These are phyloP conservation scores for Adrianichthys oophorus DNA, from an alignment of 2,797 vertebrate species.

Conservation along the genomic window DNA sequence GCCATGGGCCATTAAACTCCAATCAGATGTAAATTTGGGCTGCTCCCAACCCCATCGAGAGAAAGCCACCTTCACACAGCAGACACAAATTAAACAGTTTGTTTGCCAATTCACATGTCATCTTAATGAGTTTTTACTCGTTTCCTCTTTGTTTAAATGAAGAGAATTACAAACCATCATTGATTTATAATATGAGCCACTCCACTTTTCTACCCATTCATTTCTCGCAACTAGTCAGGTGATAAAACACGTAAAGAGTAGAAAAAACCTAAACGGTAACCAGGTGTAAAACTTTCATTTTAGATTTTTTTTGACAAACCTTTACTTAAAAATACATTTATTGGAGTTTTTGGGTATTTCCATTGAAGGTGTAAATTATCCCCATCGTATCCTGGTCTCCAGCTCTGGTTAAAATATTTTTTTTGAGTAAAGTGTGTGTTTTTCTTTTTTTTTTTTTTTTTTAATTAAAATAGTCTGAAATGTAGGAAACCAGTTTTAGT, in stretches of 20 bases:
- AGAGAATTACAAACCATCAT: constrained; percentile 83
- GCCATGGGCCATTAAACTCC: constrained; percentile 90
- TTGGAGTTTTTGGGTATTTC: too few relatives aligned
- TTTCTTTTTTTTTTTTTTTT: constrained; percentile 14
- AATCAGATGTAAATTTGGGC: constrained; percentile 92
- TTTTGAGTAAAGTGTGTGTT: constrained; percentile 9
- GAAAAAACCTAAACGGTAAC: constrained; percentile 11
- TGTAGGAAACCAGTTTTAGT: constrained; percentile 68
- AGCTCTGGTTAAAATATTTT: constrained; percentile 7
- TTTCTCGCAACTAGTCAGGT: constrained; percentile 49
- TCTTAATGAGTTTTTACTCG: constrained; percentile 91
- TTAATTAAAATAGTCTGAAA: constrained; percentile 43
- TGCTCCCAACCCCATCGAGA: constrained; percentile 67
- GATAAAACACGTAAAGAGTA: constrained; percentile 39
- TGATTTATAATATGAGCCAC: constrained; percentile 89
- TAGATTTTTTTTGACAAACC: too few relatives aligned
- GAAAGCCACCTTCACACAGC: constrained; percentile 72
- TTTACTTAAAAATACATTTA: too few relatives aligned
- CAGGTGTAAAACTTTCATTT: constrained; percentile 6
- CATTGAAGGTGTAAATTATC: too few relatives aligned
- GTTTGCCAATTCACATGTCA: constrained; percentile 91
- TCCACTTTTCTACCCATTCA: constrained; percentile 71
- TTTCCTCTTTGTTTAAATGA: constrained; percentile 86
- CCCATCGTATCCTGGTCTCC: too few relatives aligned
- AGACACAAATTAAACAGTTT: constrained; percentile 91